Base-by-base conservation (phyloP, 2,888 invertebrate genomes). In the Balanococcus diminutus region DNA sequence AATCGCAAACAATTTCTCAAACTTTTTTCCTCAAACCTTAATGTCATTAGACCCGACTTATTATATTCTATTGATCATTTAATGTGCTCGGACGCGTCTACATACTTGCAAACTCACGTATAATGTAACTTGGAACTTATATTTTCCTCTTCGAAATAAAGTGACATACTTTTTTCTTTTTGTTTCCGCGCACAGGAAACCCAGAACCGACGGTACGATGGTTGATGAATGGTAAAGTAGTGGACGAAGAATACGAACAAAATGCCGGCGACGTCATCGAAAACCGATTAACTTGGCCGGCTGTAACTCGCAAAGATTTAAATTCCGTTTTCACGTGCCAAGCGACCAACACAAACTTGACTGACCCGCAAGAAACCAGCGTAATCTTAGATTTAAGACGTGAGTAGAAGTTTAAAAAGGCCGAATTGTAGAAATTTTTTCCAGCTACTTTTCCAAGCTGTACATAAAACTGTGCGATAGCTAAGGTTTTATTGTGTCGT, bases 251-350 rank as follows among this genome's bases (percentile, higher is more conserved):
- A 90, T 94, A 94, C 89, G 95, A 96, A 89, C 94, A 95, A 90
- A 95, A 95, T 90, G 94, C 95, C 9, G 95, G 95, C 25, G 95
- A 96, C 90, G 95, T 96, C 83, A 96, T 96, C 89, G 96, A 96
- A 90, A 96, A 96, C 91, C 92, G 95, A 88, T 92, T 91, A 86
- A 89, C 89, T 31, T 89, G 95, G 93, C 94, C 94, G 82, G 92
- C 94, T 81, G 93, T 96, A 88, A 92, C 93, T 86, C 92, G 96
- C 86, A 93, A 94, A 32, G 95, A 96, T 91, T 93, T 96, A 89
- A 95, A 96, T 88, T 94, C 95, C 25, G 94, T 95, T 88, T 96
- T 96, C 91, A 96, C 95, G 86, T 97, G 96, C 89, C 95, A 96
- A 90, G 96, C 96, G 31, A 92, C 94, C 89, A 97, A 97, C 91